Conservation (phyloP, 2,888 invertebrate species). For the Julus scanicus region DNA sequence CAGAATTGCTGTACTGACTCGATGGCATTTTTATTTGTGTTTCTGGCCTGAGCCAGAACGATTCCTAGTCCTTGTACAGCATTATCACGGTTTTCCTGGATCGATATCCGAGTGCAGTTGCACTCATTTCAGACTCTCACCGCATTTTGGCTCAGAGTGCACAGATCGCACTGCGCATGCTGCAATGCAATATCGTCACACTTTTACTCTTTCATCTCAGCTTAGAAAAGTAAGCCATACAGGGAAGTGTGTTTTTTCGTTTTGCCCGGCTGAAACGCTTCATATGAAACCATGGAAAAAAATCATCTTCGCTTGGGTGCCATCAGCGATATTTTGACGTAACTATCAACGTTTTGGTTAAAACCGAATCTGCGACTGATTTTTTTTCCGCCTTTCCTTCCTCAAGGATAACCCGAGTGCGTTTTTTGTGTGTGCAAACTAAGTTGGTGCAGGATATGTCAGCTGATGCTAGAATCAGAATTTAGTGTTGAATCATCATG, state of each 20-base stretch:
- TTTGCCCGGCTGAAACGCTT: not conserved
- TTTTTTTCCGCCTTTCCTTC: not conserved
- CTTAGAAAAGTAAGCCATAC: constrained; percentile 7
- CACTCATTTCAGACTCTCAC: not conserved
- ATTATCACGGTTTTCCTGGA: not conserved
- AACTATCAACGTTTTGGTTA: not conserved
- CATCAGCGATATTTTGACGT: not conserved
- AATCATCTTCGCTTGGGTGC: not conserved
- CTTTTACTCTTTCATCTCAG: not conserved
- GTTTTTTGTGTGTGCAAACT: not conserved
- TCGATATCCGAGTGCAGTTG: constrained; percentile 10
- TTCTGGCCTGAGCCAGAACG: not conserved
- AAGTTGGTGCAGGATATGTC: constrained; percentile 11
- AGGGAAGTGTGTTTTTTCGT: not conserved
- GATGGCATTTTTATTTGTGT: constrained; percentile 9
- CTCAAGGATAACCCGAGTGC: not conserved
- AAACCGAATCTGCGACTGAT: not conserved
- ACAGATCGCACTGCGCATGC: not conserved
- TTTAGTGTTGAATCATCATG: not conserved
- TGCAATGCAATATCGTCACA: not conserved
- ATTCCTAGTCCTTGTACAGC: not conserved
- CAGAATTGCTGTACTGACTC: not conserved
- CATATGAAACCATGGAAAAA: not conserved
- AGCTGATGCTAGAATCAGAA: not conserved
- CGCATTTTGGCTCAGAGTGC: constrained; percentile 27